A percentile compares a stretch with the other conserved stretches of the same genome.
Evolutionary conservation across 2,113 vertebrate genomes (phyloP).

Genomic region (Proteles cristata): DNA sequence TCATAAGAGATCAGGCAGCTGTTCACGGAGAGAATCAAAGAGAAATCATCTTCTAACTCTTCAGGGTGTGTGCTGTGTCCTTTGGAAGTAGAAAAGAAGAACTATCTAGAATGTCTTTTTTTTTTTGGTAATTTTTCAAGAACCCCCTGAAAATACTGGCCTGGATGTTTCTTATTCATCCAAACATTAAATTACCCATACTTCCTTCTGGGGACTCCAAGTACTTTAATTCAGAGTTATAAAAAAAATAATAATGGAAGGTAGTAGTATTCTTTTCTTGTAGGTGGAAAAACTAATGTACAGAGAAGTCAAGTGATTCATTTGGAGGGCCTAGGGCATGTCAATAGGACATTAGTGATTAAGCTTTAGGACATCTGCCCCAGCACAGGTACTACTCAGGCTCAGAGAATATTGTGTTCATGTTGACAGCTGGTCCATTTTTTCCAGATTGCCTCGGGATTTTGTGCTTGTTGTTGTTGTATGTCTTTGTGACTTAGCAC

Average conservation of each 20-base stretch:
- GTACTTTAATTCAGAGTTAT: neutral
- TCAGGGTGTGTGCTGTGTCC: conserved; percentile 11
- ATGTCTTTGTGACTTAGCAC: neutral
- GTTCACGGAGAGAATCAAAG: conserved; percentile 55
- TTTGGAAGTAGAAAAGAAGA: conserved; percentile 15
- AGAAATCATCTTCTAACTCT: conserved; percentile 35
- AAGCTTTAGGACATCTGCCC: neutral
- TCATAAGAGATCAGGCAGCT: conserved; percentile 57
- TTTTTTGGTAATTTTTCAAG: neutral
- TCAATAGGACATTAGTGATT: neutral
- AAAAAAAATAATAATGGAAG: neutral
- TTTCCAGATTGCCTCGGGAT: neutral
- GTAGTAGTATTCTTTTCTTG: neutral
- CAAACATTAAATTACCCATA: conserved; percentile 33
- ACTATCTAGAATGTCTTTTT: neutral
- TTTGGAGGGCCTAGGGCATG: neutral
- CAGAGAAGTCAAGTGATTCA: neutral
- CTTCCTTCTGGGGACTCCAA: neutral
- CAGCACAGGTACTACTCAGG: neutral
- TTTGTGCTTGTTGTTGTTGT: neutral
- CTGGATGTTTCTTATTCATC: neutral
- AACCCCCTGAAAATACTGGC: conserved; percentile 1
- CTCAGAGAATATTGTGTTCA: neutral
- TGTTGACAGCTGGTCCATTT: neutral
- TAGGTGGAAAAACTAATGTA: neutral